Conservation (phyloP, 2,888 invertebrate genomes). For the Drosophila siamana region DNA sequence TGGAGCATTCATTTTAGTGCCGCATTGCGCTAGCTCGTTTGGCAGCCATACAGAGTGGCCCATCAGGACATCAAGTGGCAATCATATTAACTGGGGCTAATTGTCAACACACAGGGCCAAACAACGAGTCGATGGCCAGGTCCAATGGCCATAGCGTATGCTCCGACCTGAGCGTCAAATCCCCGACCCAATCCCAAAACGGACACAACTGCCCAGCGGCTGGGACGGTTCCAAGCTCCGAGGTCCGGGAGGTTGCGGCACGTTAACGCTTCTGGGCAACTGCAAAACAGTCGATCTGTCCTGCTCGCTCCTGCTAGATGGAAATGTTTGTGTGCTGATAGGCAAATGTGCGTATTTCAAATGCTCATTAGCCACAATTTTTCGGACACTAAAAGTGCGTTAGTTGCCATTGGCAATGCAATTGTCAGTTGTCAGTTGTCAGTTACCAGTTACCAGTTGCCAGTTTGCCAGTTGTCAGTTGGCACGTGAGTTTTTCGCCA, state of each 20-base stretch:
- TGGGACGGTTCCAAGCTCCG: too few species aligned
- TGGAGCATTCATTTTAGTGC: slow-evolving; percentile 52
- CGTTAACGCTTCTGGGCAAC: slow-evolving; percentile 51
- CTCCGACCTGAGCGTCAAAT: slow-evolving; percentile 27
- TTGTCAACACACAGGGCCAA: slow-evolving; percentile 67
- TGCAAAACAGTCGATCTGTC: slow-evolving; percentile 15
- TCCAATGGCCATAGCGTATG: slow-evolving; percentile 6
- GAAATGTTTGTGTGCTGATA: slow-evolving; percentile 47
- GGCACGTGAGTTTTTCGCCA: slow-evolving; percentile 48
- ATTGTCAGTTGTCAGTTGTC: slow-evolving; percentile 58
- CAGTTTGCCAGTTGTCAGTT: slow-evolving; percentile 38
- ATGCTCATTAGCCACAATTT: slow-evolving; percentile 77
- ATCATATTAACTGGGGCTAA: slow-evolving; percentile 77
- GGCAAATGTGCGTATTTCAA: slow-evolving; percentile 73
- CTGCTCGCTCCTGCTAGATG: neutral
- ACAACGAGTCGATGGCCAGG: slow-evolving; percentile 42
- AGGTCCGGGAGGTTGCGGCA: too few species aligned
- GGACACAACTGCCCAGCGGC: slow-evolving; percentile 38
- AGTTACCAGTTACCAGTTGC: slow-evolving; percentile 50
- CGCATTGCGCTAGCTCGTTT: slow-evolving; percentile 67
- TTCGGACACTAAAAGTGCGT: slow-evolving; percentile 65
- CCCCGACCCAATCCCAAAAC: slow-evolving; percentile 3
- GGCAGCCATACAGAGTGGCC: slow-evolving; percentile 36
- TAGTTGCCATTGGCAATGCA: slow-evolving; percentile 72
- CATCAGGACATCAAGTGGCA: slow-evolving; percentile 76